These are phyloP conservation scores for Sternarchorhynchus goeldii DNA, from an alignment of 2,797 vertebrate genomes.

Conservation along the genomic window DNA sequence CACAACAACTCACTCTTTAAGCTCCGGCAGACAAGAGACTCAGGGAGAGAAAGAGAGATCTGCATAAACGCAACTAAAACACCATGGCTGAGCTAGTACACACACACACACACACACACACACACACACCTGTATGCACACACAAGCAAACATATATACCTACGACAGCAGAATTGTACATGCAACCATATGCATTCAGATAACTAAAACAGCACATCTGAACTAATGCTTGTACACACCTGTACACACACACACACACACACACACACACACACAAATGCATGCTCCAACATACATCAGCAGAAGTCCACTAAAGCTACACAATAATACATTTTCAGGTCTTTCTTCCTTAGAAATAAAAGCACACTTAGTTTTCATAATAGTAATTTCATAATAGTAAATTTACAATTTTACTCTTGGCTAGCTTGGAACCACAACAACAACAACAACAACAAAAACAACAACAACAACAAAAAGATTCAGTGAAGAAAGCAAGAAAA, in stretches of 20 bases:
- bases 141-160: too few relatives aligned
- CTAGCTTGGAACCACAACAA: conserved; percentile 48
- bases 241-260: too few relatives aligned
- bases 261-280: too few relatives aligned
- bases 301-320: too few relatives aligned
- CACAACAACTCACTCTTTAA: conserved; percentile 73
- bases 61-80: background rate
- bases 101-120: too few relatives aligned
- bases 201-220: background rate
- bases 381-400: background rate
- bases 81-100: too few relatives aligned
- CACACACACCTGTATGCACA: too few relatives aligned
- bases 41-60: conserved; percentile 33
- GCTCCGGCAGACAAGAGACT: conserved; percentile 73
- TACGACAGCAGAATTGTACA: too few relatives aligned
- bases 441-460: conserved; percentile 44
- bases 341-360: background rate
- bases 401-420: background rate
- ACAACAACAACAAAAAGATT: conserved; percentile 62
- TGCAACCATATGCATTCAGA: background rate
- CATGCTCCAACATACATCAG: too few relatives aligned
- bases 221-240: background rate
- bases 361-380: background rate
- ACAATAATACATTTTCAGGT: background rate
- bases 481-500: conserved; percentile 35